Base-by-base conservation (phyloP, 2,797 vertebrate genomes). In the Vespertilio murinus region DNA sequence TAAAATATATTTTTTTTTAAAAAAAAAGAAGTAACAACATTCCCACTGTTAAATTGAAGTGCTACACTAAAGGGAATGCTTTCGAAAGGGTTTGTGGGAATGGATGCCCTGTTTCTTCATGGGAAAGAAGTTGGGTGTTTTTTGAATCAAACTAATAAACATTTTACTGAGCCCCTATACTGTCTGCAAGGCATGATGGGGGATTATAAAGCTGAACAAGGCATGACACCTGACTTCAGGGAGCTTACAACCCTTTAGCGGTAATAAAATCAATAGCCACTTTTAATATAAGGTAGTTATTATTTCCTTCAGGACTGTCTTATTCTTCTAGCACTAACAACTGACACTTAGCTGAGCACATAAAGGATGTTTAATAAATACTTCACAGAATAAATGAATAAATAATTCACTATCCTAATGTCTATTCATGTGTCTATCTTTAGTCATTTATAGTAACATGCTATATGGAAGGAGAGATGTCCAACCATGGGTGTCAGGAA, bases 41-140 rank as follows among this genome's bases (percentile, higher is more conserved):
- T 40, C 28, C 47, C 69, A 69, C 12, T 94, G 33, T 71, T 80
- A 89, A 78, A 97, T 94, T 74, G 90, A 96, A 97, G 96, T 2
- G 0, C 49, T 42, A 64, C 1, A 17, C 74, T 71, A 61, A 96
- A 93, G 59, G 83, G 1, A 13, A 85, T n/a, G 33, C 67, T 89
- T 88, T 87, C 42, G 67, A 93, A 91, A 47, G 64, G 84, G 38
- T 71, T 87, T 94, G 79, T 75, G 79, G 33, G 59, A 71, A 73
- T 25, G 23, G 22, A 49, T 65, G 61, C 23, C 40, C 7, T 16
- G 65, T 77, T 86, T 52, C 56, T 59, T 10, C 75, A 88, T 11
- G 64, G 54, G 35, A 87, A 95, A 94, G 83, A 92, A 82, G 78
- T 17, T 45, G 38, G 25, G 8, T 22, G 28, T 65, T 82, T 90